Base-by-base conservation (phyloP, 35 echinoderm and acorn worm genomes). In the Acanthaster planci region DNA sequence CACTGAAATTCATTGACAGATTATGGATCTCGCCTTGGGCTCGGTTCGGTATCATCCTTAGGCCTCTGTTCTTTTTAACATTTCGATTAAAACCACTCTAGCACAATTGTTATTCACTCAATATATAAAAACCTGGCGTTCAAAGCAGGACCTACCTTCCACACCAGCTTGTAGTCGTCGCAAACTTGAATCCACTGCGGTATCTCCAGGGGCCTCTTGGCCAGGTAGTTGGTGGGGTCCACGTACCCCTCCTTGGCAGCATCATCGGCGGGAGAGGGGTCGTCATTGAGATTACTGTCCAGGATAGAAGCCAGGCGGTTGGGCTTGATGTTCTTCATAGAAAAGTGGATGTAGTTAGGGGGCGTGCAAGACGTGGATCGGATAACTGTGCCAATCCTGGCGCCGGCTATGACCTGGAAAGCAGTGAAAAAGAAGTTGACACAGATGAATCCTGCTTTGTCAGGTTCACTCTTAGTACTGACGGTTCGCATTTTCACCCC, bases 191-290 rank as follows among this genome's bases (percentile, higher is more conserved):
- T 39, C 81, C 81, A 83, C 34, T 59, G 32, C 5, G 81, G 81
- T 34, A 50, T 34, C 36, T 39, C 12, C 26, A 85, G 31, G 0
- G 60, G 83, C 51, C 83, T 67, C 15, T 76, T 85, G 17, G 55
- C 64, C 53, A 85, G 27, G 40, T 64, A 85, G 40, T 76, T 76
- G 36, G 57, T 85, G 7, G 83, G 83, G 51, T 85, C 83, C 14
- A 85, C 60, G 39, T 85, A 85, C 1, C 83, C 83, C 44, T 85
- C 38, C 18, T 57, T 7, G 17, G 58, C 67, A 0, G 83, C 83
- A 16, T n/a, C 57, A 2, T 50, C 60, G 0, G 55, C 64, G n/a
- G 59, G 32, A 0, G 51, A 35, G 18, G 34, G 51, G 32, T 83
- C 55, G 18, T 60, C 55, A 8, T 57, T 57, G 1, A 83, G 36